Percentiles rank a stretch among this genome's conserved stretches.
Evolutionary conservation across 2,113 vertebrate genomes (phyloP).

Genomic region (Otis tarda): DNA sequence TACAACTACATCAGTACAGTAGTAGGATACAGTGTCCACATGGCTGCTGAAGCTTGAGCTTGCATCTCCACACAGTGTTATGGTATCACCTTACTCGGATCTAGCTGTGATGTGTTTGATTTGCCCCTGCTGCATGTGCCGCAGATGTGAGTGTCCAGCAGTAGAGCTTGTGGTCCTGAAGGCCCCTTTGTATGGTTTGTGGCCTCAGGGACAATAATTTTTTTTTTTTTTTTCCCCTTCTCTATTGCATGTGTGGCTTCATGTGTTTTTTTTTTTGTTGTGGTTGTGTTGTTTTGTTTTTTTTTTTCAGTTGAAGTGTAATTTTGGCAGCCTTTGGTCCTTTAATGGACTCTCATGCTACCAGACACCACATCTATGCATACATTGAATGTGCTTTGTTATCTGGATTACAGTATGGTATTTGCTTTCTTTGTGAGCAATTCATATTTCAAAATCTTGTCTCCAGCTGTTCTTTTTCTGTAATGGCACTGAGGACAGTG

Average conservation of each 20-base stretch:
- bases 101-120: neutral
- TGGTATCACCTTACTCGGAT: rapidly evolving
- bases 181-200: neutral
- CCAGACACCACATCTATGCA: neutral
- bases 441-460: neutral
- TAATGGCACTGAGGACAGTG: neutral
- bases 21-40: neutral
- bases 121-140: neutral
- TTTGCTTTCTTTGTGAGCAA: neutral
- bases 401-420: neutral
- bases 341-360: neutral
- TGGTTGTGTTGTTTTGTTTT: neutral
- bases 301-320: neutral
- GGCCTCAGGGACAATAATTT: neutral
- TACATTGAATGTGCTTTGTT: neutral
- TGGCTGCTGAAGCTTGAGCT: neutral
- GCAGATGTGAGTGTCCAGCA: neutral
- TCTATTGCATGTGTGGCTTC: neutral
- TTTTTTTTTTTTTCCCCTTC: neutral
- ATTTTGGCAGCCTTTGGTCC: neutral
- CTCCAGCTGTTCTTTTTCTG: neutral
- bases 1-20: too few species aligned
- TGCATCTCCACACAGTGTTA: neutral
- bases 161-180: neutral
- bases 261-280: neutral